Percentiles rank a stretch among this genome's conserved stretches.
phyloP scores from a whole-genome alignment of 2,888 invertebrate species.

The Leptogaster cylindrica region DNA sequence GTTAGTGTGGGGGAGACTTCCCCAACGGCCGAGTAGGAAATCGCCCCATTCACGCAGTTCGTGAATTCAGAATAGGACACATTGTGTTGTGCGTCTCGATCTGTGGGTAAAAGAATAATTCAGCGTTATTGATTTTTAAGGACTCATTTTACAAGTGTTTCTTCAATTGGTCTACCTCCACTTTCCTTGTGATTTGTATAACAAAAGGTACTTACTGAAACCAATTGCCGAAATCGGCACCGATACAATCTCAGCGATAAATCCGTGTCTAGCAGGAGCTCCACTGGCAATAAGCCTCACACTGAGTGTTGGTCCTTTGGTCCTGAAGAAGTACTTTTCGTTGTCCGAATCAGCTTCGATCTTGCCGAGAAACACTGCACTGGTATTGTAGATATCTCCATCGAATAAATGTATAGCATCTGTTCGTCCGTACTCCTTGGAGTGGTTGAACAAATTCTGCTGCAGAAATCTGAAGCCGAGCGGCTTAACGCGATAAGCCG shows the following conservation, averaged over 20 bases:
- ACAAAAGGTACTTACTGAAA: constrained; percentile 72
- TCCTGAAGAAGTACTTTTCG: constrained; percentile 78
- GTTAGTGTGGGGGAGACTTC: constrained; percentile 93
- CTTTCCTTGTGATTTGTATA: background rate
- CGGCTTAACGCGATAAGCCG: constrained; percentile 82
- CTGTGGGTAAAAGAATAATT: constrained; percentile 63
- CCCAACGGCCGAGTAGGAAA: constrained; percentile 88
- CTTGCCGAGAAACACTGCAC: constrained; percentile 73
- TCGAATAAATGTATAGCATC: constrained; percentile 89
- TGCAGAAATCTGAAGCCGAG: constrained; percentile 90
- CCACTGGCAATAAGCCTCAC: constrained; percentile 93
- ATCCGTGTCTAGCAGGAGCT: constrained; percentile 92
- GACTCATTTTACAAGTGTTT: too few relatives aligned
- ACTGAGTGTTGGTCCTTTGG: constrained; percentile 80
- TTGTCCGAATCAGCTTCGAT: constrained; percentile 74
- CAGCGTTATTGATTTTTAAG: too few relatives aligned
- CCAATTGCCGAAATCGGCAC: constrained; percentile 90
- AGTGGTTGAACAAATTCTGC: constrained; percentile 90
- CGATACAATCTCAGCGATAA: constrained; percentile 95
- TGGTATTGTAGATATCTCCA: constrained; percentile 89
- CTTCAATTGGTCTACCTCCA: too few relatives aligned
- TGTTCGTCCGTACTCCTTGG: constrained; percentile 77
- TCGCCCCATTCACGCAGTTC: constrained; percentile 85
- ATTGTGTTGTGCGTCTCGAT: constrained; percentile 89
- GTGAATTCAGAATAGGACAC: constrained; percentile 81